Conservation (phyloP, 2,113 vertebrate species). For the Charina bottae region DNA sequence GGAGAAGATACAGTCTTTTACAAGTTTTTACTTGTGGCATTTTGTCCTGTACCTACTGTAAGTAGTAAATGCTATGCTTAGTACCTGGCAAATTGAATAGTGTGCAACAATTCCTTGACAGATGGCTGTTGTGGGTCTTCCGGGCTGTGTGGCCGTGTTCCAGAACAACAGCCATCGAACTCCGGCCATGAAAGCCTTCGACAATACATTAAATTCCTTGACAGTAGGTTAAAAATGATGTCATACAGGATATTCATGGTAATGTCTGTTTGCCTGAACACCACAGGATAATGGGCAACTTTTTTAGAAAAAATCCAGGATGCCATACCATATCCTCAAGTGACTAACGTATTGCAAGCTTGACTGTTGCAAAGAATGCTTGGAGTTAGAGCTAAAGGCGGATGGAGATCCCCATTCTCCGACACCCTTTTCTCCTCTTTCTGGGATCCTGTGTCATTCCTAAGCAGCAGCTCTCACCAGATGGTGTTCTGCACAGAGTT, state of each 20-base stretch:
- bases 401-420: not conserved
- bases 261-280: not conserved
- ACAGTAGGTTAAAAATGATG: not conserved
- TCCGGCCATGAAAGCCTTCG: too few species aligned
- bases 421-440: not conserved
- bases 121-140: too few species aligned
- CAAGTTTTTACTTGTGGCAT: not conserved
- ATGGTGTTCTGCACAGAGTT: not conserved
- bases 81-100: not conserved
- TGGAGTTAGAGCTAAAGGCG: not conserved
- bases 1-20: not conserved
- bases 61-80: not conserved
- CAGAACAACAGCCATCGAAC: too few species aligned
- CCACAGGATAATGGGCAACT: not conserved
- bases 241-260: not conserved
- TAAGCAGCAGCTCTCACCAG: not conserved
- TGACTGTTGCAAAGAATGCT: not conserved
- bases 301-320: not conserved
- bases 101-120: not conserved
- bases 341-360: not conserved
- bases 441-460: not conserved
- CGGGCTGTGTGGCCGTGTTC: too few species aligned
- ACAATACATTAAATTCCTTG: too few species aligned
- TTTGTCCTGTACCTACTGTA: not conserved
- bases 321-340: not conserved